Conservation (phyloP, 64 coral and sea anemone genomes). For the Porites lutea region DNA sequence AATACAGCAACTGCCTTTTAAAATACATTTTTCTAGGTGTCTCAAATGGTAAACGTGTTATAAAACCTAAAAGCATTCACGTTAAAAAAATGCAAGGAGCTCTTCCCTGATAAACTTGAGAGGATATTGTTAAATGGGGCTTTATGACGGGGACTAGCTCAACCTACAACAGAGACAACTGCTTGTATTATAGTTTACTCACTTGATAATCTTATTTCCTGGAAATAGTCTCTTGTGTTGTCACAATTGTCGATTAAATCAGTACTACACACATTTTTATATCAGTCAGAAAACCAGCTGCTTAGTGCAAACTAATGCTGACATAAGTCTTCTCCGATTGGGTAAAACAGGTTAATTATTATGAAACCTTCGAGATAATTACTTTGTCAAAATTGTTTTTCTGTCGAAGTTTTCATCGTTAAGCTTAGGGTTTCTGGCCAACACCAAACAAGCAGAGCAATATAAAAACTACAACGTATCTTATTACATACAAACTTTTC, state of each 20-base stretch:
- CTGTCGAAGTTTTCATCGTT: background rate
- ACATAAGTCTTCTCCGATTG: background rate
- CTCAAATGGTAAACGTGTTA: background rate
- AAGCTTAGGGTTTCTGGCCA: background rate
- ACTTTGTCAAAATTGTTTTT: background rate
- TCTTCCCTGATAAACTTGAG: background rate
- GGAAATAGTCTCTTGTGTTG: background rate
- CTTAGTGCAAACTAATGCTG: too few species aligned
- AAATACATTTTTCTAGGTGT: too few species aligned
- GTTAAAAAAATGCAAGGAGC: background rate
- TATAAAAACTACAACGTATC: too few species aligned
- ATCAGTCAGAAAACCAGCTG: too few species aligned
- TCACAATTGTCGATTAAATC: constrained; percentile 1
- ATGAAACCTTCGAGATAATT: too few species aligned
- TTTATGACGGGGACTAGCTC: background rate
- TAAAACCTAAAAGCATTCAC: background rate
- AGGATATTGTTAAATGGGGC: background rate
- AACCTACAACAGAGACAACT: background rate
- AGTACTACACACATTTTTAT: background rate
- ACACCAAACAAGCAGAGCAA: background rate
- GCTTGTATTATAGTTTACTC: background rate
- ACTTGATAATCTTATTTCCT: background rate
- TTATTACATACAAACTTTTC: too few species aligned
- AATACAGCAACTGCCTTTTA: too few species aligned
- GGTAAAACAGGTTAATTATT: background rate